These are phyloP conservation scores for Acinonyx jubatus DNA, from an alignment of 2,113 vertebrate species.

Conservation along the genomic window DNA sequence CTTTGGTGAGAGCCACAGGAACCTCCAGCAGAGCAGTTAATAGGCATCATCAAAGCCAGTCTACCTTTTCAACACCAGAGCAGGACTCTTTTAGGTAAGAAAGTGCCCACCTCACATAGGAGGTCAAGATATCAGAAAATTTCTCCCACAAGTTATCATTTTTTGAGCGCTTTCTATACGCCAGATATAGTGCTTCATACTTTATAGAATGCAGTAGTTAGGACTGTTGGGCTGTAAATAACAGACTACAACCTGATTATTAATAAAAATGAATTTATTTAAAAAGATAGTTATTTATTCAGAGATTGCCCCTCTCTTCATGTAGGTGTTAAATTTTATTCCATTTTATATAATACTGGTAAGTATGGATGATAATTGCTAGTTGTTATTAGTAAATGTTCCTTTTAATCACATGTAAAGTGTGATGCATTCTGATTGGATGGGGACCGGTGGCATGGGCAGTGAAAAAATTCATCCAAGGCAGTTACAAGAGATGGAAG, in stretches of 20 bases:
- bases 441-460: not conserved
- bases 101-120: not conserved
- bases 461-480: not conserved
- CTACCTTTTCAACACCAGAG: not conserved
- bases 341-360: not conserved
- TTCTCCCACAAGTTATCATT: not conserved
- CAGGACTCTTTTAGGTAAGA: not conserved
- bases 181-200: not conserved
- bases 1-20: not conserved
- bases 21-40: not conserved
- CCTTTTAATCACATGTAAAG: not conserved
- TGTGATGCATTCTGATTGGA: not conserved
- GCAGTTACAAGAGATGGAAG: not conserved
- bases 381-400: not conserved
- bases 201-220: not conserved
- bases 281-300: conserved; percentile 11
- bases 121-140: not conserved
- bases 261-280: not conserved
- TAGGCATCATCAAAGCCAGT: not conserved
- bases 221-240: not conserved
- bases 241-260: not conserved
- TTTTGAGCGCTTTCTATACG: not conserved
- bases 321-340: not conserved
- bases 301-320: not conserved
- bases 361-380: not conserved